phyloP scores from a whole-genome alignment of 2,113 vertebrate genomes.

The Rhineura floridana region DNA sequence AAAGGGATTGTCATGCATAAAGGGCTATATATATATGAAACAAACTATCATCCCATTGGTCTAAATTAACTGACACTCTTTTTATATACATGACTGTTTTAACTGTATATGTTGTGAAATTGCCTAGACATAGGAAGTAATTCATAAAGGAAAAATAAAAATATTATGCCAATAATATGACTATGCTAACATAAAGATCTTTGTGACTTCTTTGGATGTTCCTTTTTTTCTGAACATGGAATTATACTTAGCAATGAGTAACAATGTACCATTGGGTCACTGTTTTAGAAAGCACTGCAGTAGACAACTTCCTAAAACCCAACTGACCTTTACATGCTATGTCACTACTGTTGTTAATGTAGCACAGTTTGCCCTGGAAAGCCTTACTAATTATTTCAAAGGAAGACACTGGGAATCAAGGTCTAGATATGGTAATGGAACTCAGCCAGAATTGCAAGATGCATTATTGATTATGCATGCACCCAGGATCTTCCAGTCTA shows the following conservation, averaged over 20 bases:
- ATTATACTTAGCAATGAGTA: constrained; percentile 6
- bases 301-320: constrained; percentile 1
- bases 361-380: constrained; percentile 46
- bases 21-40: background rate
- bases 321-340: constrained; percentile 35
- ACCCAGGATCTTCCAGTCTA: constrained; percentile 53
- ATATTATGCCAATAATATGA: background rate
- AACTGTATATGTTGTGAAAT: no score
- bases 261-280: background rate
- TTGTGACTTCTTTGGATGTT: background rate
- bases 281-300: background rate
- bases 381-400: constrained; percentile 63
- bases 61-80: background rate
- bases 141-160: no score
- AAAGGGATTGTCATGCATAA: background rate
- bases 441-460: constrained; percentile 50
- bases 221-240: background rate
- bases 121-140: no score
- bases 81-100: background rate
- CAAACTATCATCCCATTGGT: background rate
- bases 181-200: background rate
- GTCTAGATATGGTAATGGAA: constrained; percentile 54
- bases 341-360: constrained; percentile 28
- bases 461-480: constrained; percentile 63
- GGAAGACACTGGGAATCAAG: constrained; percentile 48